These are phyloP conservation scores for Simalia tracyae DNA, from an alignment of 2,797 vertebrate genomes.

Conservation along the genomic window DNA sequence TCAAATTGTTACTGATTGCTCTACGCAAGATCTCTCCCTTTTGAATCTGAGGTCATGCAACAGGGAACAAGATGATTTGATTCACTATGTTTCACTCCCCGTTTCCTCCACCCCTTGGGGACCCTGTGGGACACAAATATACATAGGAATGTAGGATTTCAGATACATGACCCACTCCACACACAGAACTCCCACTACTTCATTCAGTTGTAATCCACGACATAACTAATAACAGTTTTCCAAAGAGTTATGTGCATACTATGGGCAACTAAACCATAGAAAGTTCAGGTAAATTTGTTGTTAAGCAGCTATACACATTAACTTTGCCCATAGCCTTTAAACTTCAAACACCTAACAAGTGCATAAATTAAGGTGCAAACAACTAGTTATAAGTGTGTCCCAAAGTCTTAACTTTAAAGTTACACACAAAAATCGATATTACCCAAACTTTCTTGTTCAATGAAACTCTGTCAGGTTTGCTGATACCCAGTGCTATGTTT, in stretches of 20 bases:
- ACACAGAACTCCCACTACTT: background rate
- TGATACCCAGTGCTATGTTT: conserved; percentile 8
- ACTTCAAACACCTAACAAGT: conserved; percentile 13
- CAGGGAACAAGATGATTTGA: too few species aligned
- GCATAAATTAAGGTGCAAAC: conserved; percentile 35
- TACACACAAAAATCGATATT: conserved; percentile 15
- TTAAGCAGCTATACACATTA: conserved; percentile 7
- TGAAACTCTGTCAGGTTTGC: conserved; percentile 40
- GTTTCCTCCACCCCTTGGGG: background rate
- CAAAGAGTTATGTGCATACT: background rate
- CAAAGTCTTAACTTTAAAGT: conserved; percentile 36
- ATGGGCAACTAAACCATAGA: background rate
- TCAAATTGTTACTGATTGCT: conserved; percentile 38
- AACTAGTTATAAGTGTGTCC: conserved; percentile 15
- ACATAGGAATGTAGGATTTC: background rate
- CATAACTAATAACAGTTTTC: background rate
- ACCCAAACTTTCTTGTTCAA: conserved; percentile 30
- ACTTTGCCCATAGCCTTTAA: conserved; percentile 19
- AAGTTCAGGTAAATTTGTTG: conserved; percentile 23
- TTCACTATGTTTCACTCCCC: background rate
- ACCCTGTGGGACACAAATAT: background rate
- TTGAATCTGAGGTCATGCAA: background rate
- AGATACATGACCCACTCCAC: background rate
- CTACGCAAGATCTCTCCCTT: conserved; percentile 25
- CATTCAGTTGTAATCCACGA: background rate